These are phyloP conservation scores for Danionella dracula DNA, from an alignment of 2,797 vertebrate species.

Conservation along the genomic window DNA sequence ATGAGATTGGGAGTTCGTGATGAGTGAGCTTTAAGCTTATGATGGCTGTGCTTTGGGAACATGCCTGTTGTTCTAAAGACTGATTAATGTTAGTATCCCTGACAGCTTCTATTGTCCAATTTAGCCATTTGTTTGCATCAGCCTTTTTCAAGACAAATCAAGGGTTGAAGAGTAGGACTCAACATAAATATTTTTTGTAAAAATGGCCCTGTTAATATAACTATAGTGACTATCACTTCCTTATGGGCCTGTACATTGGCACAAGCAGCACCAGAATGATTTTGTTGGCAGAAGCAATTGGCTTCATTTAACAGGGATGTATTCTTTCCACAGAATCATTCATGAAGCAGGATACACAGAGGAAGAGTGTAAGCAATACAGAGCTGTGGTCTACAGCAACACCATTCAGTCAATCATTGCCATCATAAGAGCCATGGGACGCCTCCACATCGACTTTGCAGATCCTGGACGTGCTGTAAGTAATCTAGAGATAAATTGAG, in stretches of 20 bases:
- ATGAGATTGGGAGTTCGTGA: too few relatives aligned
- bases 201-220: too few relatives aligned
- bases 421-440: constrained; percentile 96
- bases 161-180: too few relatives aligned
- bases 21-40: too few relatives aligned
- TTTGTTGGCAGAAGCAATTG: not conserved
- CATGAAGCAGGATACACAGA: constrained; percentile 97
- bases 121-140: too few relatives aligned
- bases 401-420: constrained; percentile 98
- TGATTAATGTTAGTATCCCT: too few relatives aligned
- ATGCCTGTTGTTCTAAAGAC: too few relatives aligned
- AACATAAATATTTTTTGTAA: too few relatives aligned
- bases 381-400: constrained; percentile 98
- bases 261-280: not conserved
- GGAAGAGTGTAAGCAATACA: constrained; percentile 98
- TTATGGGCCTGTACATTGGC: not conserved
- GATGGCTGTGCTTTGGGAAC: too few relatives aligned
- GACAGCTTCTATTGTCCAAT: too few relatives aligned
- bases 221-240: not conserved
- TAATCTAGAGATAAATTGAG: constrained; percentile 25
- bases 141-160: not conserved
- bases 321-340: constrained; percentile 92
- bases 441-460: constrained; percentile 94
- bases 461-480: constrained; percentile 86
- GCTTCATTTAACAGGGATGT: not conserved